Evolutionary conservation across 2,113 vertebrate species (phyloP).

Genomic region (Leptosomus discolor): DNA sequence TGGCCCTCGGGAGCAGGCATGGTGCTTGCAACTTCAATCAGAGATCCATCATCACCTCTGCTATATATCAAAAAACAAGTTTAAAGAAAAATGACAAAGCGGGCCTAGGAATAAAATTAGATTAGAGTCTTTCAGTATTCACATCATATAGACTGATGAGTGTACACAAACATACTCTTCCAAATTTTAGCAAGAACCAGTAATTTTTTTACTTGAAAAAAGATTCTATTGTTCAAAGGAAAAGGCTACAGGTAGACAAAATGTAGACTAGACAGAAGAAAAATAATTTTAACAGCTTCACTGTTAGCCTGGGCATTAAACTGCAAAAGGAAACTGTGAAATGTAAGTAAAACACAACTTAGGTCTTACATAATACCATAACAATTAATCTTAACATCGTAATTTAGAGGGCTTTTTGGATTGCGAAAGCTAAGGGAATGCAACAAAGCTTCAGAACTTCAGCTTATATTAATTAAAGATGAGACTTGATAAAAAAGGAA

Average conservation of each 20-base stretch:
- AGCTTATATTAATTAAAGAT: neutral
- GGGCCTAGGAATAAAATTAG: neutral
- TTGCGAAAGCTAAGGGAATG: neutral
- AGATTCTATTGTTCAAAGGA: neutral
- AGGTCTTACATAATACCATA: neutral
- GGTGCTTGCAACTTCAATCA: neutral
- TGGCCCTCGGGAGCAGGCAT: neutral
- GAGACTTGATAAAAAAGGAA: neutral
- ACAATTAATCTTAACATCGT: neutral
- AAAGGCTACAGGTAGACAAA: neutral
- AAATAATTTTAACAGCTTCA: neutral
- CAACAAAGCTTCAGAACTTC: neutral
- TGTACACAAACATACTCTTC: neutral
- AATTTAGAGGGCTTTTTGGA: neutral
- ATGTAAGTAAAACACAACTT: neutral
- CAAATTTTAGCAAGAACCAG: neutral
- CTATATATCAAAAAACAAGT: neutral
- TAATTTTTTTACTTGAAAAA: neutral
- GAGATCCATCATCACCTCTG: neutral
- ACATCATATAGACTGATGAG: neutral
- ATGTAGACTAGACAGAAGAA: neutral
- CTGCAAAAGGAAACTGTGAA: neutral
- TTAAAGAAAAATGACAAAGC: neutral
- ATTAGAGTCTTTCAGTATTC: neutral
- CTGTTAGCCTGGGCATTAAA: neutral